Conservation (phyloP, 2,113 vertebrate species). For the Oncorhynchus gorbuscha region DNA sequence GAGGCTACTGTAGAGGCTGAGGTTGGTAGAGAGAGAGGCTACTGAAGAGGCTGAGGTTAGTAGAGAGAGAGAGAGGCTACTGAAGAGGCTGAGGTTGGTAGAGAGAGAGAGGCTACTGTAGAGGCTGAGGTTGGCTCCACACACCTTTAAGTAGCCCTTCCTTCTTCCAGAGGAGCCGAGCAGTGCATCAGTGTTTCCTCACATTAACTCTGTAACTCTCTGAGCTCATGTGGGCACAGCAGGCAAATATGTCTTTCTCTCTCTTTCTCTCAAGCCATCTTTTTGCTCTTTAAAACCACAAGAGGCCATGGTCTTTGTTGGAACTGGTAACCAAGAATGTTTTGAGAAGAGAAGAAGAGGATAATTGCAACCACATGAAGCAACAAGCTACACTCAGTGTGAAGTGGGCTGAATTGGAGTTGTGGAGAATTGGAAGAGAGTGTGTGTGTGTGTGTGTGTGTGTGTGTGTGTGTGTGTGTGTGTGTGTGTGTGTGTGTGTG, state of each 20-base stretch:
- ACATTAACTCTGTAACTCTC: constrained; percentile 18
- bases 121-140: constrained; percentile 10
- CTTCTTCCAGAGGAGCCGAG: not conserved
- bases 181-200: constrained; percentile 44
- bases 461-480: not conserved
- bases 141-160: constrained; percentile 20
- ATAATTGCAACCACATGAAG: constrained; percentile 70
- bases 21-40: not conserved
- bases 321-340: constrained; percentile 56
- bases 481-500: not conserved
- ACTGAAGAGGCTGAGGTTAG: constrained; percentile 33
- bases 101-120: too few relatives aligned
- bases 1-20: too few relatives aligned
- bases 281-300: constrained; percentile 37
- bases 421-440: not conserved
- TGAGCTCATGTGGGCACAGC: constrained; percentile 35
- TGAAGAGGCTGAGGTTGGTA: too few relatives aligned
- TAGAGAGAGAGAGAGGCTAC: too few relatives aligned
- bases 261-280: too few relatives aligned
- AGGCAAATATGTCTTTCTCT: constrained; percentile 22
- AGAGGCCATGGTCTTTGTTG: constrained; percentile 54
- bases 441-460: too few relatives aligned
- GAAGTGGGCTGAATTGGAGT: constrained; percentile 32
- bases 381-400: constrained; percentile 42
- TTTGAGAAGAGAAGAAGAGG: constrained; percentile 48